Evolutionary conservation across 2,888 invertebrate genomes (phyloP), one percentile per base, ranked within the genome.

Genomic region (Chorisops tibialis): DNA sequence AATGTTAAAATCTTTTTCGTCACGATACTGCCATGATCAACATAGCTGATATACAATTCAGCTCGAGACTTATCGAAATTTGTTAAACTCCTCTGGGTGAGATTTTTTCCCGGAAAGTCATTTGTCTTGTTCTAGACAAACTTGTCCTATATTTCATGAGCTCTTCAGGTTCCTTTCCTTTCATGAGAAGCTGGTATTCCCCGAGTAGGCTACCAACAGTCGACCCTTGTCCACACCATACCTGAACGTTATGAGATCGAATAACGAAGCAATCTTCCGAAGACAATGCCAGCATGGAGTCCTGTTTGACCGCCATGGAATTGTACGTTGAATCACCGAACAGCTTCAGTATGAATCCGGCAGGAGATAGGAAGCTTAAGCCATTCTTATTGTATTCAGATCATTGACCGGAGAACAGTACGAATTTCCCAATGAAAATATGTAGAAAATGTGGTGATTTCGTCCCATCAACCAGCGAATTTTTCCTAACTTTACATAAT

Each of bases 361-460:
- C n/a, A n/a, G n/a, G n/a, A n/a, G n/a, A n/a, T n/a, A n/a, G n/a
- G n/a, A n/a, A n/a, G n/a, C n/a, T n/a, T n/a, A n/a, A n/a, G n/a
- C n/a, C n/a, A n/a, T n/a, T n/a, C n/a, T n/a, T n/a, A n/a, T n/a
- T n/a, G n/a, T 82, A 83, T 67, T 87, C 83, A 5, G 82, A 83
- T 58, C 86, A 85, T 68, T 81, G 83, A 67, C 88, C 88, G 54
- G 83, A 81, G 70, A 90, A 86, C 65, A 90, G 86, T 61, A 90
- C 86, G 80, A 96, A 83, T 69, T 88, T 88, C 56, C 95, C 95
- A 70, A 87, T 87, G 76, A 95, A 95, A 63, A 95, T 85, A 75
- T 94, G 90, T 71, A 96, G 80, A 75, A 96, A 91, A 75, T 96
- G 96, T 12, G 93, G 86, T 1, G 95, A 93, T 79, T 96, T 96